These are phyloP conservation scores for Pomatostomus ruficeps DNA, from an alignment of 2,113 vertebrate species.

Conservation along the genomic window DNA sequence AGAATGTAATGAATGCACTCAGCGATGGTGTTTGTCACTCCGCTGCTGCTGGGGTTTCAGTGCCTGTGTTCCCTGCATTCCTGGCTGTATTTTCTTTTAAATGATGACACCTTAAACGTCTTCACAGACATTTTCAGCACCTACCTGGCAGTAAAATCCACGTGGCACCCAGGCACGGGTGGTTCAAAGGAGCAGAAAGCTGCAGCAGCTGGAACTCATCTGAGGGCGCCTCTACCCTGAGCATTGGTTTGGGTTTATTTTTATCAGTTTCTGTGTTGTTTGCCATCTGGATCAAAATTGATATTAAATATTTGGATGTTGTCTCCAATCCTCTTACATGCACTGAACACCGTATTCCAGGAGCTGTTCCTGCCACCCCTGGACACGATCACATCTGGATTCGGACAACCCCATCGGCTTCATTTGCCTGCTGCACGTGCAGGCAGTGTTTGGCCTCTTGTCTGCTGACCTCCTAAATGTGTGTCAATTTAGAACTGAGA, in stretches of 20 bases:
- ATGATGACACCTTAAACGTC: background rate
- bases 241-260: background rate
- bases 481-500: background rate
- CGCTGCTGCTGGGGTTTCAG: background rate
- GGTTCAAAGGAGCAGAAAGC: background rate
- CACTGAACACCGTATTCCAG: background rate
- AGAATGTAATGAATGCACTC: background rate
- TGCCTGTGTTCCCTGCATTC: background rate
- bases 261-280: background rate
- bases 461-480: background rate
- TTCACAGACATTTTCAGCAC: background rate
- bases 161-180: background rate
- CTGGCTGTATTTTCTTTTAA: background rate
- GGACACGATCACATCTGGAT: background rate
- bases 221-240: background rate
- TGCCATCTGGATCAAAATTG: constrained; percentile 15
- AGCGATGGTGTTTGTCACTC: background rate
- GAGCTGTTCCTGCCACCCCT: background rate
- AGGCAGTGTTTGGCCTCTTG: background rate
- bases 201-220: constrained; percentile 25
- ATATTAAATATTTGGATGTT: constrained; percentile 9
- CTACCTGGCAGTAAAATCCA: background rate
- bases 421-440: background rate
- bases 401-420: background rate
- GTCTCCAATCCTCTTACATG: background rate